Evolutionary conservation across 2,113 vertebrate genomes (phyloP).

Genomic region (Microtus richardsoni): DNA sequence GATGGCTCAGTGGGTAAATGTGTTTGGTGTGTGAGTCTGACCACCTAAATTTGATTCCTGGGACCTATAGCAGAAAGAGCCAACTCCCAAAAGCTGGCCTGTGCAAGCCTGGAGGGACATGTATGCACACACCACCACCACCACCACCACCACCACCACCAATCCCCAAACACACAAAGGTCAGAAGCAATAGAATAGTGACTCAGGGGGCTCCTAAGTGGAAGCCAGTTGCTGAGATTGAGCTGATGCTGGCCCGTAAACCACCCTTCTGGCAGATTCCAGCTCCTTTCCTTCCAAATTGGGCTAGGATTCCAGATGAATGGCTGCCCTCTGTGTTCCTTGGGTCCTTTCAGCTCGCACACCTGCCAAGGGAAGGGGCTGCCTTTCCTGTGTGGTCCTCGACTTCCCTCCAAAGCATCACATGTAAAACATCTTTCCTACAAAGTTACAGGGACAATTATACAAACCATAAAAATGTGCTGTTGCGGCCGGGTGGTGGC

Average conservation of each 20-base stretch:
- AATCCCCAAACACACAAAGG: neutral
- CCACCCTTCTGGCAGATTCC: too few species aligned
- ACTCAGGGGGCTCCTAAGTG: neutral
- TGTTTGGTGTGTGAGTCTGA: neutral
- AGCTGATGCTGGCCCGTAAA: neutral
- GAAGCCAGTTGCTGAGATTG: neutral
- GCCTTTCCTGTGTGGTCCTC: neutral
- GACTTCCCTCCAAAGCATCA: neutral
- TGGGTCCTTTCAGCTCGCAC: neutral
- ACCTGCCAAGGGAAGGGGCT: neutral
- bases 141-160: too few species aligned
- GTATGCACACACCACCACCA: neutral
- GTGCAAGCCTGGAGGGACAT: neutral
- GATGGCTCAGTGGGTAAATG: neutral
- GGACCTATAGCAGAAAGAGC: neutral
- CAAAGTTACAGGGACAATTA: neutral
- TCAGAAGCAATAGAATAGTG: neutral
- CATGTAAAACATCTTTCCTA: neutral
- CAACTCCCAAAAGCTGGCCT: neutral
- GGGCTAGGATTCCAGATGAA: neutral
- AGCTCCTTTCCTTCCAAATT: rapidly evolving
- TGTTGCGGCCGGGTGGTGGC: neutral
- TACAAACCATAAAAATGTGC: neutral
- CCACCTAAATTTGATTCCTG: neutral
- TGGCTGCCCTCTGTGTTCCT: neutral